Evolutionary conservation across 1,140 invertebrate genomes (phyloP), one percentile per base, ranked within the genome.

Genomic region (Caligus rogercresseyi): DNA sequence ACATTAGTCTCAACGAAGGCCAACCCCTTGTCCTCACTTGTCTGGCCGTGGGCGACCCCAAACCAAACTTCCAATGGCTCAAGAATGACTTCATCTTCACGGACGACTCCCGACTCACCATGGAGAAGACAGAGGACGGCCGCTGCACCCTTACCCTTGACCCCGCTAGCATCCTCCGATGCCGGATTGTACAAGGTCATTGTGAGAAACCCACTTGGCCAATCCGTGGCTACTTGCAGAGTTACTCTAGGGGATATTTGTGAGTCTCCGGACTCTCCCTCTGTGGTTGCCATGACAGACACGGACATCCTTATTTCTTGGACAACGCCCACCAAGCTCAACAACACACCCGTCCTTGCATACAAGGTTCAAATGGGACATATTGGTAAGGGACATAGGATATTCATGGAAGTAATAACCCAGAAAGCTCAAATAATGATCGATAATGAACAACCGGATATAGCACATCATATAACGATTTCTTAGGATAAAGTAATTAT

Each of bases 161-260:
- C 25, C 31, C 84, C 86, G 1, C 83, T 82, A 0, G 76, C 82
- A 55, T 79, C 83, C 65, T 83, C 85, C 66, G 89, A 93, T 72
- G 79, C 85, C 43, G 94, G 94, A 0, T 83, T 90, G 66, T 98
- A 97, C 72, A 97, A 94, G 72, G 90, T 91, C 13, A 88, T 94
- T 1, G 93, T 92, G 0, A 75, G 90, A 19, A 95, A 94, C 69
- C 83, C 83, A 66, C 77, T 70, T 24, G 80, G 80, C 0, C 72
- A 74, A 18, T 73, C 74, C 2, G 74, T 73, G 4, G 76, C 74
- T 65, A 70, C 72, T 61, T 78, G 78, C 25, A 69, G 77, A 61
- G 68, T 81, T 2, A 67, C 73, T 16, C 66, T 75, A 51, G 80
- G 79, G 25, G 78, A 80, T 57, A 78, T 81, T 11, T 89, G 92